Conservation (phyloP, 2,888 invertebrate species). For the Mythimna albipuncta region DNA sequence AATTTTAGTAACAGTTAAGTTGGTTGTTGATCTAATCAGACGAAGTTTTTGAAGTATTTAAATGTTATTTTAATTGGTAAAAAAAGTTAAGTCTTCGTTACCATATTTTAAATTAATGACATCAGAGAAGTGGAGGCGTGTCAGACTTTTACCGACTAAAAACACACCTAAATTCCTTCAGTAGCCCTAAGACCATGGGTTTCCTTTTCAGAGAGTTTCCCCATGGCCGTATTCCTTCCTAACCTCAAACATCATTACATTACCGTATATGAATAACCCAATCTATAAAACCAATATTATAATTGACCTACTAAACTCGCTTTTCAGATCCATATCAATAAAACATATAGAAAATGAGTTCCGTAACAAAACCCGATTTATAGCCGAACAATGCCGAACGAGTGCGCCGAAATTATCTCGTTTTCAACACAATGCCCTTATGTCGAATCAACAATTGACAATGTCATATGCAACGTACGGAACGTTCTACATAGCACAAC, state of each 20-base stretch:
- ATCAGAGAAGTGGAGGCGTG: too few species aligned
- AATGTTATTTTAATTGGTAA: neutral
- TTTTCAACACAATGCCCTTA: slow-evolving; percentile 73
- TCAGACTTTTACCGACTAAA: too few species aligned
- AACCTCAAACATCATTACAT: neutral
- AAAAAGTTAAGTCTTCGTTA: too few species aligned
- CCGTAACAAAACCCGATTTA: slow-evolving; percentile 53
- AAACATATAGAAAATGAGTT: slow-evolving; percentile 46
- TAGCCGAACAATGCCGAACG: slow-evolving; percentile 66
- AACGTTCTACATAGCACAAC: slow-evolving; percentile 24
- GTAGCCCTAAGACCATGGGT: too few species aligned
- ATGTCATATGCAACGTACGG: slow-evolving; percentile 68
- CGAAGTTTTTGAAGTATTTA: slow-evolving; percentile 4
- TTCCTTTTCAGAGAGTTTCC: too few species aligned
- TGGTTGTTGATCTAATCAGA: slow-evolving; percentile 38
- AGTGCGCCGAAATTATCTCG: slow-evolving; percentile 73
- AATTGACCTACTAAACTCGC: slow-evolving; percentile 43
- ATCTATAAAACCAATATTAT: slow-evolving; percentile 1
- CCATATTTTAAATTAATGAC: too few species aligned
- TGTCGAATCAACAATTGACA: slow-evolving; percentile 76
- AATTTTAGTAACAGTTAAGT: slow-evolving; percentile 52
- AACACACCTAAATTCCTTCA: too few species aligned
- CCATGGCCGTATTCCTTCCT: too few species aligned
- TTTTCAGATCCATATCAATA: slow-evolving; percentile 40
- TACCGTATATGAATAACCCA: neutral